Evolutionary conservation across 2,797 vertebrate species (phyloP).

Genomic region (Spizella passerina): DNA sequence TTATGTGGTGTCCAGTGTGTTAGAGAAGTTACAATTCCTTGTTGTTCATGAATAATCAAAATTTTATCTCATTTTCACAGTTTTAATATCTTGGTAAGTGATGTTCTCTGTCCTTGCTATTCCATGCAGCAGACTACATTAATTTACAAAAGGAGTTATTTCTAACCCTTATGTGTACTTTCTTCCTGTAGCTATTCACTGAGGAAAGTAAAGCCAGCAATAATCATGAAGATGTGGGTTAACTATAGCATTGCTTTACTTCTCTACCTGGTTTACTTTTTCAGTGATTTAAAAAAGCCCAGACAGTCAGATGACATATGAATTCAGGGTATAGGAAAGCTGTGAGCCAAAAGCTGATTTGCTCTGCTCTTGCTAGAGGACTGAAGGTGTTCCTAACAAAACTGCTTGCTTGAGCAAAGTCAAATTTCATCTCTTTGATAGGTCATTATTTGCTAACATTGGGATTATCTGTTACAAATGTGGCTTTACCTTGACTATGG

Average conservation of each 20-base stretch:
- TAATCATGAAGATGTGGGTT: background rate
- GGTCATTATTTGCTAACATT: background rate
- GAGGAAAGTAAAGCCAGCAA: background rate
- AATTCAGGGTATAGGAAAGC: background rate
- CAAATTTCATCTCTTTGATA: background rate
- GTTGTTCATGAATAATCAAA: background rate
- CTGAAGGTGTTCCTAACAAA: background rate
- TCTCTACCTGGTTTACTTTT: background rate
- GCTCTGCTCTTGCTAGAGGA: rapidly evolving
- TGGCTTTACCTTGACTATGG: background rate
- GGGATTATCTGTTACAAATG: background rate
- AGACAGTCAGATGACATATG: background rate
- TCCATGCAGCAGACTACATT: background rate
- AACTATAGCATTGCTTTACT: background rate
- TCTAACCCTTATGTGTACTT: background rate
- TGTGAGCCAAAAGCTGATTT: background rate
- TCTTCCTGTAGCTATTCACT: background rate
- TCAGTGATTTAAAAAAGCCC: background rate
- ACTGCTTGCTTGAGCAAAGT: background rate
- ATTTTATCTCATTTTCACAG: background rate
- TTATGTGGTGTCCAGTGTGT: background rate
- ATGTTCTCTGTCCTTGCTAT: background rate
- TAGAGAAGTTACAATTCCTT: background rate
- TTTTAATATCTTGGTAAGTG: background rate
- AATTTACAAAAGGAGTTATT: background rate